A percentile compares a stretch with the other conserved stretches of the same genome.
phyloP scores from a whole-genome alignment of 1,140 invertebrate species.

The Drosophila rhopaloa region DNA sequence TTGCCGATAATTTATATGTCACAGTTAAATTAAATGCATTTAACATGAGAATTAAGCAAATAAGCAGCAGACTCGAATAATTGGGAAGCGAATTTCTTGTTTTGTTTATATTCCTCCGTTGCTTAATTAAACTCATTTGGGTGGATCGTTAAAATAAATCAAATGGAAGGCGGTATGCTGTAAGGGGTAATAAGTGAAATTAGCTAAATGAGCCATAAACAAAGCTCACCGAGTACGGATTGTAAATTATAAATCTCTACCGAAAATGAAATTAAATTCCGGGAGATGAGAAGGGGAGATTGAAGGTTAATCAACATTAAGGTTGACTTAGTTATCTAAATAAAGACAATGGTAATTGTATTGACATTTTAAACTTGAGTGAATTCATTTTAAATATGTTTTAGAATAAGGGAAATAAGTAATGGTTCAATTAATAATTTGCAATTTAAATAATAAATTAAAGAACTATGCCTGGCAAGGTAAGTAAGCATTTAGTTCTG shows the following conservation, averaged over 20 bases:
- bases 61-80: conserved; percentile 42
- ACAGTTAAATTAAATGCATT: conserved; percentile 74
- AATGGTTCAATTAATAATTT: too few relatives aligned
- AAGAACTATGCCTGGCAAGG: too few relatives aligned
- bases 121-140: conserved; percentile 73
- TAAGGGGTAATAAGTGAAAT: conserved; percentile 53
- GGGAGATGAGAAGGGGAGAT: conserved; percentile 20
- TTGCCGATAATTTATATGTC: conserved; percentile 80
- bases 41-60: conserved; percentile 63
- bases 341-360: background rate
- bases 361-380: background rate
- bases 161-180: conserved; percentile 31
- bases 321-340: background rate
- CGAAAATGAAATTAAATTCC: conserved; percentile 16
- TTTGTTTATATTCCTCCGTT: conserved; percentile 25
- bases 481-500: too few relatives aligned
- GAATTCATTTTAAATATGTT: too few relatives aligned
- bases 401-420: too few relatives aligned
- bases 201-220: conserved; percentile 61
- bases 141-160: conserved; percentile 71
- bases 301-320: conserved; percentile 1
- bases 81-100: conserved; percentile 50
- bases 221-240: conserved; percentile 5
- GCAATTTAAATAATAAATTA: too few relatives aligned
- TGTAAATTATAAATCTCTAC: conserved; percentile 19